Base-by-base conservation (phyloP, 2,113 vertebrate genomes). In the Rhinopithecus roxellana region DNA sequence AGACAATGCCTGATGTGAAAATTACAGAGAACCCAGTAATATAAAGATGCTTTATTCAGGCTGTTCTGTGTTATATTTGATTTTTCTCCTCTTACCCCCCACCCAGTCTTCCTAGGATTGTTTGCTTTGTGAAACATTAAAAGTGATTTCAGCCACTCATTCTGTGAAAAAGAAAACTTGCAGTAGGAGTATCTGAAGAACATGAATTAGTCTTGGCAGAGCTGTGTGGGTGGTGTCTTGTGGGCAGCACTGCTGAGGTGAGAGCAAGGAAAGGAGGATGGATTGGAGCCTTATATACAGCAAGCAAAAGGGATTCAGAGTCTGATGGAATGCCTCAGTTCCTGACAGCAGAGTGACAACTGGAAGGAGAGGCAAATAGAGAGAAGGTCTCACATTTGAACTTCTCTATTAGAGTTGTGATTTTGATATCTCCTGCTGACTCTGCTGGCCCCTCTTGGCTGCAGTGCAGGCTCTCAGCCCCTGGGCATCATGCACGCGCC, bases 201-300 rank as follows among this genome's bases (percentile, higher is more conserved):
- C 35, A 25, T 61, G 85, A 84, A 45, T 67, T 69, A 67, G 48
- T 35, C 70, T 94, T 18, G 93, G 90, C 95, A 78, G 95, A 75
- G 89, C 18, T 7, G 32, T 61, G 90, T 92, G 94, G 94, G 97
- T 3, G 7, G 86, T 1, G 2, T 9, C 57, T 27, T 1, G 43
- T 89, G 95, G 97, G 96, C 79, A 25, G 82, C 79, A 3, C 17
- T 3, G n/a, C 3, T 32, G 12, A 52, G 75, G 72, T 2, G 13
- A 67, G 38, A 40, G 45, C 27, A 7, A 8, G 32, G 74, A n/a
- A 50, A 14, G 43, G 57, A 18, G 43, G 80, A 11, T 9, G 11
- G 50, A 7, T 13, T 5, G 35, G 50, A 50, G 67, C 4, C 81
- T 17, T 0, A 11, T 3, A 0, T 2, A 10, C 30, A 17, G 74